Evolutionary conservation across 2,888 invertebrate species (phyloP).

Genomic region (Homarus gammarus): DNA sequence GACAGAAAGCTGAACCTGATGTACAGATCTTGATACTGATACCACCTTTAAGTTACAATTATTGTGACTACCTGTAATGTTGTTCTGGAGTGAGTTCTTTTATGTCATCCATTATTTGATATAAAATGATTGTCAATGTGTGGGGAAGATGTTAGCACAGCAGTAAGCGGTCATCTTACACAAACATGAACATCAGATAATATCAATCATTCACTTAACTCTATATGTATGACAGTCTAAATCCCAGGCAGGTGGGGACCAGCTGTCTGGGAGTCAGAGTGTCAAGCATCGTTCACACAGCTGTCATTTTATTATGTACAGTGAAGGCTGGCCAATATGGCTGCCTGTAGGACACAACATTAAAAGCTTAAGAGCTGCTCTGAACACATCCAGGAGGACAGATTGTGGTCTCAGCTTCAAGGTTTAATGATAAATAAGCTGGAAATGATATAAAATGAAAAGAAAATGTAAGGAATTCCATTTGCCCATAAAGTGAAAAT

Average conservation of each 20-base stretch:
- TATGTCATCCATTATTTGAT: no score
- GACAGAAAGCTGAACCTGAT: no score
- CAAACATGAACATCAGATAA: no score
- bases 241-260: not conserved
- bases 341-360: not conserved
- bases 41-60: no score
- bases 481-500: not conserved
- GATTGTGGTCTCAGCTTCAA: no score
- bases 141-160: no score
- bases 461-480: not conserved
- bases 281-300: not conserved
- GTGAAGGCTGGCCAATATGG: constrained; percentile 19
- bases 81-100: no score
- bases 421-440: no score
- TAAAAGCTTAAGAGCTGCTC: not conserved
- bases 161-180: no score
- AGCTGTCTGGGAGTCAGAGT: not conserved
- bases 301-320: constrained; percentile 9
- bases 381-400: not conserved
- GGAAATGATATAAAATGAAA: not conserved
- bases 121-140: no score
- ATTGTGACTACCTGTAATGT: no score
- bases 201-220: not conserved
- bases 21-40: no score
- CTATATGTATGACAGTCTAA: not conserved